Conservation (phyloP, 2,113 vertebrate genomes). For the Pithys albifrons region DNA sequence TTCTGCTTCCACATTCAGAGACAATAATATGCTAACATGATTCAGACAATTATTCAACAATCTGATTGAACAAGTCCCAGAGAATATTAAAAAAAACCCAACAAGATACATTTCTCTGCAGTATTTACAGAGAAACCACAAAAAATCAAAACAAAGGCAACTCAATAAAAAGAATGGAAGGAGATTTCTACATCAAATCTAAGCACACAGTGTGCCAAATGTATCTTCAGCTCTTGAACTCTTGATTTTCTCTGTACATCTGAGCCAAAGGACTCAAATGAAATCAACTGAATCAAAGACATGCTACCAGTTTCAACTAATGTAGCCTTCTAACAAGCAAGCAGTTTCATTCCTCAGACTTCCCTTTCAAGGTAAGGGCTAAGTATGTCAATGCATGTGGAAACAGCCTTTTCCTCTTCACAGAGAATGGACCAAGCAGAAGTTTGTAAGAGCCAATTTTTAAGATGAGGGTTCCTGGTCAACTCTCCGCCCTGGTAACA, state of each 20-base stretch:
- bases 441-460: not conserved
- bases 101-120: not conserved
- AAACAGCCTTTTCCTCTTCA: not conserved
- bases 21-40: not conserved
- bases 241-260: not conserved
- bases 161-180: not conserved
- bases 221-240: not conserved
- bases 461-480: not conserved
- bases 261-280: not conserved
- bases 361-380: not conserved
- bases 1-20: not conserved
- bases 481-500: not conserved
- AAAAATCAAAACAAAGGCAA: not conserved
- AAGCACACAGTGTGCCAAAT: not conserved
- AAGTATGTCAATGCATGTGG: not conserved
- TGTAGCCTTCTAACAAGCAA: not conserved
- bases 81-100: not conserved
- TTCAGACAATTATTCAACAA: constrained; percentile 6
- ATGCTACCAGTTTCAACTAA: not conserved
- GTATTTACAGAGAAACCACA: not conserved
- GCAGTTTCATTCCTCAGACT: not conserved
- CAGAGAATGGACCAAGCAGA: not conserved
- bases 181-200: not conserved
- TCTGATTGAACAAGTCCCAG: not conserved
- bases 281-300: not conserved